These are phyloP conservation scores for Cynopterus sphinx DNA, from an alignment of 2,797 vertebrate species.

Conservation along the genomic window DNA sequence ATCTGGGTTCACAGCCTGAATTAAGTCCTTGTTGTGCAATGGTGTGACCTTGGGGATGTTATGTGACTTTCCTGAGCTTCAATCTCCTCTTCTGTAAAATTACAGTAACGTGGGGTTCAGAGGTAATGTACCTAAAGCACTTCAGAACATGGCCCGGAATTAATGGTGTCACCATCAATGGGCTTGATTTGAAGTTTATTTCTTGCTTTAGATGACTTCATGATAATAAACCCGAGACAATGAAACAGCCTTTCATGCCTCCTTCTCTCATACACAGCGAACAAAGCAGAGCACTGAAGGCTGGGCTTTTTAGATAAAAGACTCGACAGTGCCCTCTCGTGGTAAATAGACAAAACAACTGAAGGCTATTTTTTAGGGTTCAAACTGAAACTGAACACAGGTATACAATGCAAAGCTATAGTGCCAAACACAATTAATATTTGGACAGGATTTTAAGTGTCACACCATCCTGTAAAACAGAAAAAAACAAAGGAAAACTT, in stretches of 20 bases:
- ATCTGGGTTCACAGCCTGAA: background rate
- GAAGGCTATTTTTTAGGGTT: background rate
- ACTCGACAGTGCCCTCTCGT: constrained; percentile 65
- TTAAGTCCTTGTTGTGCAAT: background rate
- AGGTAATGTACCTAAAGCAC: background rate
- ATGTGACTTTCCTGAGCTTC: background rate
- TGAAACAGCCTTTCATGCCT: background rate
- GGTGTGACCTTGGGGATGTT: background rate
- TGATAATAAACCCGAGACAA: background rate
- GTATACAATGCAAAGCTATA: background rate
- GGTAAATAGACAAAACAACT: background rate
- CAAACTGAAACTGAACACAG: background rate
- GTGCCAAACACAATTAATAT: background rate
- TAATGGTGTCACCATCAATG: background rate
- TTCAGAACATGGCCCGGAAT: background rate
- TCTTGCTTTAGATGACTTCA: background rate
- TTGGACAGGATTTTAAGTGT: background rate
- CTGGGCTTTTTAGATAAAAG: background rate
- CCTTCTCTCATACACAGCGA: background rate
- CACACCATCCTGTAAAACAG: background rate
- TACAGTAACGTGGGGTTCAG: background rate
- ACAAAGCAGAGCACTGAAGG: background rate
- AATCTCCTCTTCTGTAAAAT: background rate
- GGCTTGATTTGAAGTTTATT: background rate
- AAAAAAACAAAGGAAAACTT: background rate